phyloP scores from a whole-genome alignment of 2,888 invertebrate species.

The Drosophila bunnanda region DNA sequence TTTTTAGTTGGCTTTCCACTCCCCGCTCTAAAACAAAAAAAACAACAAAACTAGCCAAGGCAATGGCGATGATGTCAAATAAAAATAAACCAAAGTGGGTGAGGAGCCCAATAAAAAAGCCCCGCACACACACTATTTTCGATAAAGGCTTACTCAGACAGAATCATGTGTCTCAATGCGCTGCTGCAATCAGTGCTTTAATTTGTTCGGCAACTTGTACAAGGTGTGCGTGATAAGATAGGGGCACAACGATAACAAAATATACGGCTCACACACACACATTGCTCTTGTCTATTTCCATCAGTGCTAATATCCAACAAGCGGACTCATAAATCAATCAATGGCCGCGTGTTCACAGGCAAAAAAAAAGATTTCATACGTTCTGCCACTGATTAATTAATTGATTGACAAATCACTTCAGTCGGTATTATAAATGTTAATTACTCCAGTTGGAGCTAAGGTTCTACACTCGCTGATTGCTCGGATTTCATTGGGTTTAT shows the following conservation, averaged over 20 bases:
- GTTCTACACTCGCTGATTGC: constrained; percentile 3
- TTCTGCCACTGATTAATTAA: constrained; percentile 40
- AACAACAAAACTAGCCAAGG: constrained; percentile 11
- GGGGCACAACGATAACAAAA: constrained; percentile 39
- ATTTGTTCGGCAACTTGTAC: constrained; percentile 68
- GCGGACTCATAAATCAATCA: constrained; percentile 64
- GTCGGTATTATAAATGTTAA: constrained; percentile 17
- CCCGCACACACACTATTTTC: constrained; percentile 16
- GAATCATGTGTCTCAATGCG: constrained; percentile 41
- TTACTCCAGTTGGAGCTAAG: constrained; percentile 1
- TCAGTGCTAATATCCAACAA: constrained; percentile 54
- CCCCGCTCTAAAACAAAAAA: constrained; percentile 3
- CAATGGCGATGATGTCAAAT: constrained; percentile 32
- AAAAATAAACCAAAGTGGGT: constrained; percentile 35
- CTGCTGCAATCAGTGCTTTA: constrained; percentile 60
- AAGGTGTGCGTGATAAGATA: constrained; percentile 65
- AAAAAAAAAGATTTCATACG: constrained; percentile 6
- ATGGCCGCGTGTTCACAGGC: constrained; percentile 46
- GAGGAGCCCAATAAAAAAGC: constrained; percentile 6
- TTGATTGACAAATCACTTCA: constrained; percentile 37
- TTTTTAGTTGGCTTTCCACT: constrained; percentile 67
- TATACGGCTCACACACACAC: constrained; percentile 40
- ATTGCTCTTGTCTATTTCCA: constrained; percentile 11
- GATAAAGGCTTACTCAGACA: constrained; percentile 30
- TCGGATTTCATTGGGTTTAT: constrained; percentile 15